phyloP scores from a whole-genome alignment of 2,888 invertebrate genomes.

The Cordilura impudica region DNA sequence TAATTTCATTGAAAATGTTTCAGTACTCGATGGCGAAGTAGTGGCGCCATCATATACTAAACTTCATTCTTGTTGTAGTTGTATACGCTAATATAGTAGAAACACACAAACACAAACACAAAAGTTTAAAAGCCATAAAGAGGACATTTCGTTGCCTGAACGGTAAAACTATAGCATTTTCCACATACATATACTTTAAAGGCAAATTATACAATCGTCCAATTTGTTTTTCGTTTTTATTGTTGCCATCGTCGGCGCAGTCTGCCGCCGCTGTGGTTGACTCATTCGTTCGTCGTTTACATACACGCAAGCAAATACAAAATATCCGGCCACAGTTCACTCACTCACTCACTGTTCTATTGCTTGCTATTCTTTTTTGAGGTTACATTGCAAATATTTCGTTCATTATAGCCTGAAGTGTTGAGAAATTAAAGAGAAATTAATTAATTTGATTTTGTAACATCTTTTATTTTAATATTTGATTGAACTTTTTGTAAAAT shows the following conservation, averaged over 20 bases:
- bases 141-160: constrained; percentile 19
- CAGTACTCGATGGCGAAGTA: constrained; percentile 31
- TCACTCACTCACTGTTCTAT: constrained; percentile 2
- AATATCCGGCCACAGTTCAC: not conserved
- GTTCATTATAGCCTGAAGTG: constrained; percentile 14
- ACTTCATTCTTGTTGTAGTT: not conserved
- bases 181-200: not conserved
- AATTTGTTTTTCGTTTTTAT: constrained; percentile 52
- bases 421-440: constrained; percentile 20
- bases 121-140: not conserved
- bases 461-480: constrained; percentile 26
- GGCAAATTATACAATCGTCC: not conserved
- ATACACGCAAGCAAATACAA: constrained; percentile 7
- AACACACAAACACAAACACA: not conserved
- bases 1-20: constrained; percentile 2
- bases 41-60: constrained; percentile 38
- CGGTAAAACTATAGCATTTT: not conserved
- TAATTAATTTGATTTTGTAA: constrained; percentile 27
- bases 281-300: constrained; percentile 44
- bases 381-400: not conserved
- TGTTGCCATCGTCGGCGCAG: not conserved
- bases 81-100: not conserved
- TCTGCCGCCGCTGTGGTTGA: constrained; percentile 19
- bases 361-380: not conserved
- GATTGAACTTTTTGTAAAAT: constrained; percentile 9